These are phyloP conservation scores for Urocolius indicus DNA, from an alignment of 2,113 vertebrate genomes.

Conservation along the genomic window DNA sequence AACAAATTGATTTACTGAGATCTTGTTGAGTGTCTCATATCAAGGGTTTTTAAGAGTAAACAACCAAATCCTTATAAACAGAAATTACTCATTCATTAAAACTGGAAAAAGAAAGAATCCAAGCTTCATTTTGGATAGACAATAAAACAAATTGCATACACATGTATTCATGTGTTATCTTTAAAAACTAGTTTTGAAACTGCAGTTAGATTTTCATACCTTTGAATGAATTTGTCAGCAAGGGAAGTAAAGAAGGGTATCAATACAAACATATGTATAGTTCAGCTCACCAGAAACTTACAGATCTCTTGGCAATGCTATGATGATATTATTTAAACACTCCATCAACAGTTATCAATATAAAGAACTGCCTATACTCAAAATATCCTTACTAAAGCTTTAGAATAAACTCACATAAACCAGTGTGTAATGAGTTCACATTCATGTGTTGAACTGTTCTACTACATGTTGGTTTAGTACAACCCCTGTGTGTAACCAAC, in stretches of 20 bases:
- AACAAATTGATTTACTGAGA: constrained; percentile 67
- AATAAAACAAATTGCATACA: neutral
- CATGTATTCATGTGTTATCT: rapidly evolving
- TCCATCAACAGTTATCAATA: neutral
- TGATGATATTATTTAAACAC: neutral
- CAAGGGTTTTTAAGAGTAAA: constrained; percentile 59
- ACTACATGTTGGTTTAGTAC: rapidly evolving
- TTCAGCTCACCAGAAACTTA: neutral
- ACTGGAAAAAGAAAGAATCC: neutral
- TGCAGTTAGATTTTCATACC: neutral
- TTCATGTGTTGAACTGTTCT: neutral
- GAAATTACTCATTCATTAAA: constrained; percentile 54
- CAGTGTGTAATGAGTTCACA: neutral
- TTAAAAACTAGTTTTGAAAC: neutral
- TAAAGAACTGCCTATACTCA: neutral
- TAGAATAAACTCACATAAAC: neutral
- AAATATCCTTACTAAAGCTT: neutral
- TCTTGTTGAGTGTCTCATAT: constrained; percentile 55
- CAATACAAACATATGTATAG: rapidly evolving
- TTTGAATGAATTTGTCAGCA: neutral
- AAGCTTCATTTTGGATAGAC: neutral
- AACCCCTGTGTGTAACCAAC: neutral
- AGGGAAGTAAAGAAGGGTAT: neutral
- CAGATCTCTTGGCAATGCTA: neutral
- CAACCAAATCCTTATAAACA: constrained; percentile 64